Evolutionary conservation across 2,797 vertebrate species (phyloP).

Genomic region (Melanotaenia maccullochi): DNA sequence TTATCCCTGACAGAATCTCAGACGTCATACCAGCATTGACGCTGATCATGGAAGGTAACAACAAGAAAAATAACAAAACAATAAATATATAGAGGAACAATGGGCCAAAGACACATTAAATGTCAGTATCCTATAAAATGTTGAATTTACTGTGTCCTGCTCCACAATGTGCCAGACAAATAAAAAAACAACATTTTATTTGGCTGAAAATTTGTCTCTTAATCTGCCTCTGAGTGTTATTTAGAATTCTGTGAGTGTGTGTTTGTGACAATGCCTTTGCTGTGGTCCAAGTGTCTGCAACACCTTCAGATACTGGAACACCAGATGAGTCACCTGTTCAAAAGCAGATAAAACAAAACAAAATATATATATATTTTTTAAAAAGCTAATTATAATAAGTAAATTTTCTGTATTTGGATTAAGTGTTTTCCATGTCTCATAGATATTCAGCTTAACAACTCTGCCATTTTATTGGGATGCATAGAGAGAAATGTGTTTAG

Average conservation of each 20-base stretch:
- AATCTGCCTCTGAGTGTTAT: not conserved
- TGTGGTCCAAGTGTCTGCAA: constrained; percentile 91
- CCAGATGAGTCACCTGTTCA: constrained; percentile 90
- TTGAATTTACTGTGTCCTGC: not conserved
- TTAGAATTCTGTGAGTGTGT: not conserved
- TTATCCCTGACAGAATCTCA: constrained; percentile 10
- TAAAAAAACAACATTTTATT: not conserved
- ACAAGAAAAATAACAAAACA: constrained; percentile 15
- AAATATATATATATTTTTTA: not conserved
- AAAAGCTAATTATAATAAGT: not conserved
- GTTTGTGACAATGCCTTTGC: constrained; percentile 82
- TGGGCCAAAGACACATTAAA: constrained; percentile 18
- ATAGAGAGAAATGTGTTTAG: not conserved
- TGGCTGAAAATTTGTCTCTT: not conserved
- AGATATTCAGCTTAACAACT: not conserved
- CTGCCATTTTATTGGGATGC: not conserved
- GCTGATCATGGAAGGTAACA: constrained; percentile 8
- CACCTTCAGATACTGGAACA: constrained; percentile 98
- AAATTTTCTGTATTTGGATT: not conserved
- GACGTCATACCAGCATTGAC: constrained; percentile 8
- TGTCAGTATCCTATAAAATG: constrained; percentile 4
- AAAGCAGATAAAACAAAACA: constrained; percentile 24
- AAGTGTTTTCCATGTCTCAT: not conserved
- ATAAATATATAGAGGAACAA: constrained; percentile 15
- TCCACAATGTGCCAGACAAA: too few species aligned